Percentiles rank a stretch among this genome's conserved stretches.
phyloP scores from a whole-genome alignment of 1,140 invertebrate genomes.

The Sycobia sp. region DNA sequence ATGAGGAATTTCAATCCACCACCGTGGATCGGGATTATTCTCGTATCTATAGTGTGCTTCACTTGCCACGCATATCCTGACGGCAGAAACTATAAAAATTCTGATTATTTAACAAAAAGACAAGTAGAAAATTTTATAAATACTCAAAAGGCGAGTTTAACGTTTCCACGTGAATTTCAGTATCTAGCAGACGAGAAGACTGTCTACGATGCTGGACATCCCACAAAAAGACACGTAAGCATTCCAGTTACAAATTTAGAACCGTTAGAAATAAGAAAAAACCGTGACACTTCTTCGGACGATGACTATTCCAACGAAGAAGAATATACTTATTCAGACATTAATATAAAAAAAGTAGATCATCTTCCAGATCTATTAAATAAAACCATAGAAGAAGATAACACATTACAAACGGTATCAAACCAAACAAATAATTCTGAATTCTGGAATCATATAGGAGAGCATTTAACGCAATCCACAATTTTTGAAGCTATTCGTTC shows the following conservation, averaged over 20 bases:
- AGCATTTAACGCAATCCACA: conserved; percentile 2
- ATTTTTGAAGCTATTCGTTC: conserved; percentile 9
- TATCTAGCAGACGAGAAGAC: background rate
- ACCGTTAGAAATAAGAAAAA: background rate
- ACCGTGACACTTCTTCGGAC: conserved; percentile 8
- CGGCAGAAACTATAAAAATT: background rate
- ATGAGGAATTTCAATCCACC: conserved; percentile 29
- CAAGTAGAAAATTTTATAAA: background rate
- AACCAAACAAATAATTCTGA: background rate
- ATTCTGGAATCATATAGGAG: background rate
- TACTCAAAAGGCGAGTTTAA: background rate
- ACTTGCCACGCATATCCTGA: conserved; percentile 16
- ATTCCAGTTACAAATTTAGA: conserved; percentile 2
- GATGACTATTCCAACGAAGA: conserved; percentile 6
- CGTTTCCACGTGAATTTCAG: background rate
- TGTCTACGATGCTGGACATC: background rate
- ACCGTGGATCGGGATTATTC: conserved; percentile 6
- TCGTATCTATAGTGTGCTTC: conserved; percentile 1
- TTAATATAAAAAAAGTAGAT: conserved; percentile 1
- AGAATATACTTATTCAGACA: background rate
- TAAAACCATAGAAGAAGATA: conserved; percentile 8
- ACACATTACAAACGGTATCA: background rate
- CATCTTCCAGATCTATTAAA: conserved; percentile 10
- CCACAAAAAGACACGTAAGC: conserved; percentile 18
- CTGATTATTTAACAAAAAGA: background rate